Evolutionary conservation across 2,113 vertebrate species (phyloP).

Genomic region (Caloenas nicobarica): DNA sequence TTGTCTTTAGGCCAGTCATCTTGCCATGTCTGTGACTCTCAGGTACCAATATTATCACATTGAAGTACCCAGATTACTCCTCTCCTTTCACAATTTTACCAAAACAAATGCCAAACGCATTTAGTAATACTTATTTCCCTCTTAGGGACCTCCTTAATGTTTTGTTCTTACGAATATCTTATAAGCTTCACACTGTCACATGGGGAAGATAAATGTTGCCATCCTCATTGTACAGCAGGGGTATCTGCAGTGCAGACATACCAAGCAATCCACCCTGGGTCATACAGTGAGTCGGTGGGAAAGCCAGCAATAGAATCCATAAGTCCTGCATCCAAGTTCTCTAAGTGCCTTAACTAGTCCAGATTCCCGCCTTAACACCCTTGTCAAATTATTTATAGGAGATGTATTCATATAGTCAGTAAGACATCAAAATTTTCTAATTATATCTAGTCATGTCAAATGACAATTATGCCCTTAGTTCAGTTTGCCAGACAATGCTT

Average conservation of each 20-base stretch:
- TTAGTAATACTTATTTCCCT: background rate
- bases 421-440: constrained; percentile 83
- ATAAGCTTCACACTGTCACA: background rate
- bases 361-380: constrained; percentile 76
- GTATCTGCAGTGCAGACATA: background rate
- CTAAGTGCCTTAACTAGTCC: constrained; percentile 66
- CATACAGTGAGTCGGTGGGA: constrained; percentile 38
- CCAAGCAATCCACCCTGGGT: background rate
- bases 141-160: background rate
- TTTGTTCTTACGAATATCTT: background rate
- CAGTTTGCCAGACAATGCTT: constrained; percentile 77
- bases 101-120: background rate
- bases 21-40: background rate
- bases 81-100: background rate
- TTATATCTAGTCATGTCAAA: constrained; percentile 81
- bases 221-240: constrained; percentile 45
- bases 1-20: background rate
- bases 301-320: constrained; percentile 66
- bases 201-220: constrained; percentile 19
- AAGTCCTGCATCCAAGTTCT: constrained; percentile 65
- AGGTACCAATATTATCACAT: background rate
- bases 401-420: constrained; percentile 79
- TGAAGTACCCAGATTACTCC: background rate
- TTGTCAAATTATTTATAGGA: constrained; percentile 82
- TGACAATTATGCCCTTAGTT: constrained; percentile 76